Percentiles rank a stretch among this genome's conserved stretches.
Conservation (phyloP, 2,797 vertebrate genomes). For the Acrocephalus scirpaceus region DNA sequence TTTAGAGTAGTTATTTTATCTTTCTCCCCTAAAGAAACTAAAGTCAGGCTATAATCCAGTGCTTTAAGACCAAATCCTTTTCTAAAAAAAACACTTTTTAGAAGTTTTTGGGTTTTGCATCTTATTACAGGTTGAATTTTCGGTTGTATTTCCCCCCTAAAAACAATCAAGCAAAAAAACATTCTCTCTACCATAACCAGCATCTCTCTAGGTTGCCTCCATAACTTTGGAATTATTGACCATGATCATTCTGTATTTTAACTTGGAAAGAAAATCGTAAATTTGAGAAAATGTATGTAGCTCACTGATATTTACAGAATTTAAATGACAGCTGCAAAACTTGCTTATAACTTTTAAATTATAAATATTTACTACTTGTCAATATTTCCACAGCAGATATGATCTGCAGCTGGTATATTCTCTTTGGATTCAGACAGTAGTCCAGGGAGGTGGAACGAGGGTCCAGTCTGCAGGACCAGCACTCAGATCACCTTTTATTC, state of each 20-base stretch:
- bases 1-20: neutral
- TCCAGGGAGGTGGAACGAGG: neutral
- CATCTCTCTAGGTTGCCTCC: neutral
- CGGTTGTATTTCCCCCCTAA: neutral
- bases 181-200: neutral
- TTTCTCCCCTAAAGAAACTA: neutral
- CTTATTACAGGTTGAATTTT: neutral
- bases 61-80: neutral
- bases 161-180: neutral
- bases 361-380: neutral
- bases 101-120: neutral
- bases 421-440: neutral
- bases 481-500: neutral
- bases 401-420: neutral
- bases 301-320: neutral
- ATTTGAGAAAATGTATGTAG: neutral
- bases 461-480: neutral
- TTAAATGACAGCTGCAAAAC: neutral
- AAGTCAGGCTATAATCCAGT: neutral
- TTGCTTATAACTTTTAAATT: neutral
- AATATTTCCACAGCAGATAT: neutral
- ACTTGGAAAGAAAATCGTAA: neutral
- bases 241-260: neutral
- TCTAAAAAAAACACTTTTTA: neutral
- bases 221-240: neutral